Evolutionary conservation across 2,113 vertebrate species (phyloP), one percentile per base, ranked within the genome.

Genomic region (Paramormyrops kingsleyae): DNA sequence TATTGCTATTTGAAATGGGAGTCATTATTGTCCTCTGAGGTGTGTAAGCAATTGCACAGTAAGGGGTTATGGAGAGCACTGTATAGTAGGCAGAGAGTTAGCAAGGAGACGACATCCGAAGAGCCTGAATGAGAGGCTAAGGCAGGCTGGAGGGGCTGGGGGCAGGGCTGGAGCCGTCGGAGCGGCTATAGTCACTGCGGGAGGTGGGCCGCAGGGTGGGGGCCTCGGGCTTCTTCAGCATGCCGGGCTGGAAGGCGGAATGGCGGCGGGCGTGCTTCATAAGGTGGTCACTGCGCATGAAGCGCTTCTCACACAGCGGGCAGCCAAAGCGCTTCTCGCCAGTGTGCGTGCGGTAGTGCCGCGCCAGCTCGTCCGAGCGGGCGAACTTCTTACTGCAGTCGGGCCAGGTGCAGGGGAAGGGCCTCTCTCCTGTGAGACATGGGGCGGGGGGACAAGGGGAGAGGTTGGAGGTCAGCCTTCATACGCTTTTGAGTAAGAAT

Each of bases 211-310:
- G 91, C 0, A 95, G 12, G 31, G 83, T 39, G 0, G 96, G 94
- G 0, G 96, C 94, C 0, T 96, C 94, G 70, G 97, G 95, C 91
- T 97, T 94, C 94, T 98, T 97, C 80, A 99, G 96, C 98, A 99
- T 99, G 94, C 96, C 96, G 0, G 98, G 98, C 90, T 99, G 97
- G 95, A 99, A 99, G 93, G 97, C 96, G 90, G 97, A 97, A 19
- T 99, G 98, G 90, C 98, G 97, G 3, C 98, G 96, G 42, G 98
- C 98, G 0, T 99, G 98, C 95, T 99, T 99, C 85, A 97, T 99
- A 94, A 99, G 96, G 92, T 99, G 98, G 94, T 99, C 98, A 8
- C 98, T 99, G 93, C 98, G 97, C 98, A 99, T 99, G 95, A 99
- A 99, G 91, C 98, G 98, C 92, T 99, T 99, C 92, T 99, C 97